Base-by-base conservation (phyloP, 2,113 vertebrate species). In the Promerops cafer region DNA sequence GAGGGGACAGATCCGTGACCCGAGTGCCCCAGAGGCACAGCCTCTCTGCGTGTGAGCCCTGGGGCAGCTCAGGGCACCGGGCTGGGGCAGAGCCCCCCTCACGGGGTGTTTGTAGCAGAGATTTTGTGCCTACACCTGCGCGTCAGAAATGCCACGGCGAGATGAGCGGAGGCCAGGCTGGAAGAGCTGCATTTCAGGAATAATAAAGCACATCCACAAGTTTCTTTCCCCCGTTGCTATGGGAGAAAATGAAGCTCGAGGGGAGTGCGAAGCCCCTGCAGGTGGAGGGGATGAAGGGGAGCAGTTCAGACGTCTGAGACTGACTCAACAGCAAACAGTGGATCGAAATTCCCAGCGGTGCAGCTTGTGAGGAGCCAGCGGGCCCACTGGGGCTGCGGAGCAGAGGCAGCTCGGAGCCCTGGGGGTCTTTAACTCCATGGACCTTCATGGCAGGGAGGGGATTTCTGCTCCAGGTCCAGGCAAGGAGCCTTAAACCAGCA, bases 91-190 rank as follows among this genome's bases (percentile, higher is more conserved):
- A 68, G 2, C 70, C 50, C 66, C 10, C 27, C 83, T 52, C 1
- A 0, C n/a, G 15, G 70, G 5, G 78, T 0, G 4, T 12, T 65
- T 24, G 0, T 9, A 45, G 64, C 3, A 3, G 59, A 49, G 83
- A 9, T 35, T 11, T 1, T 20, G 56, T 28, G 44, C 68, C 54
- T 81, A 4, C 64, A 66, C 6, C 68, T 28, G 15, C 28, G 0
- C 1, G 0, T 49, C 87, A 53, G 68, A 50, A 61, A 31, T 3
- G 81, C 47, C 91, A 23, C 71, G 31, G 26, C 0, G 1, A 35
- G 69, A 28, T 0, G 24, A 68, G 83, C 76, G 15, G 80, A 45
- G 90, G 76, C 59, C 30, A 44, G 80, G 24, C 30, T 56, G 80
- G 40, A 31, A 68, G 53, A 93, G 72, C 35, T 0, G 1, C 45